These are phyloP conservation scores for Anastatus disparis DNA, from an alignment of 1,140 invertebrate species.

Conservation along the genomic window DNA sequence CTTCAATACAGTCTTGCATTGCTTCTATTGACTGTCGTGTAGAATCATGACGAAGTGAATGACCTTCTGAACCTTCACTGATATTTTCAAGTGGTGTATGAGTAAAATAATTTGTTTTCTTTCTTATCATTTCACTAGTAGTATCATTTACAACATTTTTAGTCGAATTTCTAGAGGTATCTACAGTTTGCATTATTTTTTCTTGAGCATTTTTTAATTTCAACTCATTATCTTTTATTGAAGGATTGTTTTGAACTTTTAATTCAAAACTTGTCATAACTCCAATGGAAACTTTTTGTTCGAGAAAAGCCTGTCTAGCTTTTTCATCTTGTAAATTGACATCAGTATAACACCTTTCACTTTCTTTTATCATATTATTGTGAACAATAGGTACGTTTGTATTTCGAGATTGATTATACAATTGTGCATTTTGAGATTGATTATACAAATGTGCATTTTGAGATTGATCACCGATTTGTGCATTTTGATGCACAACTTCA, in stretches of 20 bases:
- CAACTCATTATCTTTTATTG: slow-evolving; percentile 61
- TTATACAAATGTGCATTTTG: slow-evolving; percentile 33
- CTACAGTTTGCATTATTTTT: slow-evolving; percentile 23
- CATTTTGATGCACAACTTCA: slow-evolving; percentile 30
- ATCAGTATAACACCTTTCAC: slow-evolving; percentile 18
- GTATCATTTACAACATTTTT: slow-evolving; percentile 56
- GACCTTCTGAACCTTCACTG: slow-evolving; percentile 61
- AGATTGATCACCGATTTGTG: slow-evolving; percentile 34
- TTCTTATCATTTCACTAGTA: slow-evolving; percentile 50
- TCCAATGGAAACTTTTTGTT: slow-evolving; percentile 75
- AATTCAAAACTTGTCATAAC: slow-evolving; percentile 79
- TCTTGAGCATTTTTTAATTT: slow-evolving; percentile 58
- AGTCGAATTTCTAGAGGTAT: slow-evolving; percentile 40
- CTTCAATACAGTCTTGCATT: slow-evolving; percentile 16
- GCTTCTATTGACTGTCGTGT: slow-evolving; percentile 37
- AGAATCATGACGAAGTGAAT: slow-evolving; percentile 56
- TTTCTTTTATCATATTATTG: slow-evolving; percentile 23
- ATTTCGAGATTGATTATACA: slow-evolving; percentile 31
- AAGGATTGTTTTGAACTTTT: slow-evolving; percentile 66
- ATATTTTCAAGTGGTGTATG: slow-evolving; percentile 59
- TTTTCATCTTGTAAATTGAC: slow-evolving; percentile 42
- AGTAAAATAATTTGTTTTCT: slow-evolving; percentile 52
- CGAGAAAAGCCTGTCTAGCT: slow-evolving; percentile 50
- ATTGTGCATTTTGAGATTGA: slow-evolving; percentile 36
- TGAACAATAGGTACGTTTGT: slow-evolving; percentile 36